Base-by-base conservation (phyloP, 2,113 vertebrate genomes). In the Ailuropoda melanoleuca region DNA sequence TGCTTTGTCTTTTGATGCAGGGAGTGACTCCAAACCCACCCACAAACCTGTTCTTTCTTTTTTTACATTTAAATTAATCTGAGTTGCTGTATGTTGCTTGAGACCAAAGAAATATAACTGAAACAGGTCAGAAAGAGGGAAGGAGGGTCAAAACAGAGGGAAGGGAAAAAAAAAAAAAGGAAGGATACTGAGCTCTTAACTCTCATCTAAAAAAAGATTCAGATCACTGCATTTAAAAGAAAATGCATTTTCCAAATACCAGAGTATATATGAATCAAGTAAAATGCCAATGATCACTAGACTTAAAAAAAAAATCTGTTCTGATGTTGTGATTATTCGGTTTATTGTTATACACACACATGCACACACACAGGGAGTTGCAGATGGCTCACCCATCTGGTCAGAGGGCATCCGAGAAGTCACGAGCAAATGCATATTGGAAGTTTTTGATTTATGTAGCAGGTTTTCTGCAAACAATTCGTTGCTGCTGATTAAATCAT, bases 371-470 rank as follows among this genome's bases (percentile, higher is more conserved):
- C 18, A 72, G 0, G 19, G 39, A 39, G 19, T 56, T 84, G 60
- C 84, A 94, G 91, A 83, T 81, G 53, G 15, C 72, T 96, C 55
- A 55, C 46, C 81, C 21, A 92, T 82, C 46, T 93, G 86, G 58
- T 43, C 62, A 81, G 56, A 74, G 93, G 88, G 85, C 88, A 62
- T 53, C 81, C 60, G 53, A 81, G 89, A 93, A 93, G 53, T 82
- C 88, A 72, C 1, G 21, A 78, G n/a, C 17, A 88, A 92, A 78
- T 43, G 2, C 21, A 1, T 72, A 55, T 48, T 66, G 6, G 93
- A 94, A 77, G 80, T 53, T 95, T 97, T 81, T 97, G 90, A 95
- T 97, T 94, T 93, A 96, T 91, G 53, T 64, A 85, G 50, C 75
- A 93, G 56, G 50, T n/a, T 97, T 90, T 66, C 93, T 90, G 86